Evolutionary conservation across 1,140 invertebrate genomes (phyloP).

Genomic region (Andrena cerasifolii): DNA sequence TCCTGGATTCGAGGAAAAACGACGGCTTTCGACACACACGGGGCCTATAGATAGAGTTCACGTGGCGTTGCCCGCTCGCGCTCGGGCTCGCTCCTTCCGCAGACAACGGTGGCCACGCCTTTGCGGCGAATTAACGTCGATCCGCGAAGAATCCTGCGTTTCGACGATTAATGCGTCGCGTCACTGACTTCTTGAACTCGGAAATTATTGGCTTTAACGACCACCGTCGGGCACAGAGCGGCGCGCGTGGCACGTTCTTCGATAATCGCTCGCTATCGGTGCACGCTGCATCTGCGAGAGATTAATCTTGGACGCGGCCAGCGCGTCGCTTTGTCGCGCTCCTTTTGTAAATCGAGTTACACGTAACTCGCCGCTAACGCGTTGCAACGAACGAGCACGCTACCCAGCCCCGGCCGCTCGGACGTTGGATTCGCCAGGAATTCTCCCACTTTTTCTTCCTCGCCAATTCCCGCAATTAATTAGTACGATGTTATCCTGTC

Average conservation of each 20-base stretch:
- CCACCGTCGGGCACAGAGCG: no score
- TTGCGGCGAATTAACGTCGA: slow-evolving; percentile 10
- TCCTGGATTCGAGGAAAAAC: neutral
- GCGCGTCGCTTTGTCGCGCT: slow-evolving; percentile 20
- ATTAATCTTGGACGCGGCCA: neutral
- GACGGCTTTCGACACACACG: slow-evolving; percentile 5
- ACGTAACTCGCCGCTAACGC: neutral
- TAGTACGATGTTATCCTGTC: neutral
- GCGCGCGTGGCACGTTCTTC: neutral
- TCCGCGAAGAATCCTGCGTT: neutral
- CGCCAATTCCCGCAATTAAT: slow-evolving; percentile 8
- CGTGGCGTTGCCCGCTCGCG: neutral
- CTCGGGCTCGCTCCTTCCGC: neutral
- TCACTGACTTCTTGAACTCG: slow-evolving; percentile 33
- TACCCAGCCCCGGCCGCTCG: neutral
- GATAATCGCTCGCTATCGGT: neutral
- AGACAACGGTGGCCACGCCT: neutral
- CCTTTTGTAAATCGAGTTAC: slow-evolving; percentile 11
- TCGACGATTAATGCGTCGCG: slow-evolving; percentile 28
- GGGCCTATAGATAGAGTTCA: neutral
- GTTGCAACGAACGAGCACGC: neutral
- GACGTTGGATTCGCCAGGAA: neutral
- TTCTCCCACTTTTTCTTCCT: neutral
- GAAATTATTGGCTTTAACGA: slow-evolving; percentile 24
- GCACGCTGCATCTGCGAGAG: neutral